Evolutionary conservation across 92 coral and sea anemone species (phyloP), one percentile per base, ranked within the genome.

Genomic region (Ricordea florida): DNA sequence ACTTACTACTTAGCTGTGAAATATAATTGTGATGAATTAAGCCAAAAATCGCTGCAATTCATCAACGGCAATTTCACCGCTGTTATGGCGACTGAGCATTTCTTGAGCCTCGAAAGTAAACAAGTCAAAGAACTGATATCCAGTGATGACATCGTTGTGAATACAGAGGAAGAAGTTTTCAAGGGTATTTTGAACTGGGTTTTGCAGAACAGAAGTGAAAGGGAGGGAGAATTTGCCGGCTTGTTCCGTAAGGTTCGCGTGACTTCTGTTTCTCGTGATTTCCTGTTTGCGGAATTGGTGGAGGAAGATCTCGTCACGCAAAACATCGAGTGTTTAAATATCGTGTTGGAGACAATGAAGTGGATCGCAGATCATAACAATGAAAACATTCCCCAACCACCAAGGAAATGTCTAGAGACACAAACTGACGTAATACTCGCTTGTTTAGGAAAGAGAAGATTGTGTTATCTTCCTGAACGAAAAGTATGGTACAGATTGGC

Each of bases 101-200:
- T 53, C 25, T 50, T 78, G 7, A 29, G 6, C 1, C 69, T 65
- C 10, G 50, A 30, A 0, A 67, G 57, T 10, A 57, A 66, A 26
- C 61, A 78, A 10, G 50, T 78, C 13, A 7, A 28, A 33, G 76
- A 78, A 38, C 44, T 66, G 28, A 69, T 78, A 7, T 66, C 84
- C 1, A 66, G 58, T 14, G 77, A 78, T 38, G 69, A 66, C 59
- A 15, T 78, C 15, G 64, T 44, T 18, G 23, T 78, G 6, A 44
- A 18, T 56, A 44, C 76, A 0, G 84, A 78, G 66, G 77, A 78
- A 56, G 84, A 78, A 43, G 76, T 78, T 34, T 78, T 64, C 16
- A 53, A 66, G 20, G 84, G 84, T 26, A 78, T 78, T 15, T 30
- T 78, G 17, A 37, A 50, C 8, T 78, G 76, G 76, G 77, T 56